A percentile compares a stretch with the other conserved stretches of the same genome.
These are phyloP conservation scores for Nephotettix cincticeps DNA, from an alignment of 1,140 invertebrate genomes.

Conservation along the genomic window DNA sequence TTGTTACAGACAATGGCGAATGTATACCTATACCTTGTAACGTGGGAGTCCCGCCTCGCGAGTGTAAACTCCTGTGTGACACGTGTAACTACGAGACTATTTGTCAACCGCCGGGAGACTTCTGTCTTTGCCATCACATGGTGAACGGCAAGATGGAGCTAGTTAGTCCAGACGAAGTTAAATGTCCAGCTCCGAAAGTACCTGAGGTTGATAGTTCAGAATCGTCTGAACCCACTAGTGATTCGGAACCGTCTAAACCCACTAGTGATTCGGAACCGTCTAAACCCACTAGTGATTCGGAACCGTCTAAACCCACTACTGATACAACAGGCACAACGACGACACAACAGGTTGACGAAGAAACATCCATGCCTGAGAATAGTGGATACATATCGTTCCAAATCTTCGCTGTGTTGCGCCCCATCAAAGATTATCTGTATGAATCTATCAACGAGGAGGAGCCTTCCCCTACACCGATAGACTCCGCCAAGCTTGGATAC, in stretches of 20 bases:
- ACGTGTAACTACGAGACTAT: background rate
- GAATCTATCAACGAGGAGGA: background rate
- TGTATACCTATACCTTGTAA: constrained; percentile 10
- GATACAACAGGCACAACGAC: background rate
- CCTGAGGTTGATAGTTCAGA: background rate
- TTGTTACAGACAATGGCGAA: constrained; percentile 14
- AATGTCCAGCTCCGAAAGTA: background rate
- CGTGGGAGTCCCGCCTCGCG: background rate
- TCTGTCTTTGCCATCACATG: constrained; percentile 4
- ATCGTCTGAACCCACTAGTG: background rate
- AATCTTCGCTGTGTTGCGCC: background rate
- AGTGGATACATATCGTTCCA: background rate
- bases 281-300: background rate
- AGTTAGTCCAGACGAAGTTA: constrained; percentile 7
- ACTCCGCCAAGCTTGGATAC: background rate
- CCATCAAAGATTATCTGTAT: background rate
- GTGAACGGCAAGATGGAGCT: background rate
- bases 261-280: background rate
- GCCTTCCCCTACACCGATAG: background rate
- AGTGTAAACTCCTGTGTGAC: background rate
- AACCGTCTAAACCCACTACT: background rate
- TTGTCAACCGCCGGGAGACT: background rate
- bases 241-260: background rate
- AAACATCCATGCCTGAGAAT: too few species aligned
- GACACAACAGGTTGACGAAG: background rate